These are phyloP conservation scores for Papilio demoleus DNA, from an alignment of 2,888 invertebrate species.

Conservation along the genomic window DNA sequence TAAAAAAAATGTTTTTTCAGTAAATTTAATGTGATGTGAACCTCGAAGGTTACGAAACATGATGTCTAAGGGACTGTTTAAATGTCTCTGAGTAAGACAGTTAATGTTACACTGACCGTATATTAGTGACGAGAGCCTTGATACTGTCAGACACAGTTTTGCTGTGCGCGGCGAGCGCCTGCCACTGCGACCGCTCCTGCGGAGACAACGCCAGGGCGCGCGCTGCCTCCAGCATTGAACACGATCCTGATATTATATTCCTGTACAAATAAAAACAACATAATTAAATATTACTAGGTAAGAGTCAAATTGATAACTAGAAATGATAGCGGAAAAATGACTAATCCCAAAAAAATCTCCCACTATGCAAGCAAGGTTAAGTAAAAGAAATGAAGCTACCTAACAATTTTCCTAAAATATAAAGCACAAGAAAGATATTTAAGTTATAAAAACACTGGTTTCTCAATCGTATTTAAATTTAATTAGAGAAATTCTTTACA, in stretches of 20 bases:
- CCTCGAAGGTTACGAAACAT: no score
- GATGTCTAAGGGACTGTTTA: no score
- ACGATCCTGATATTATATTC: conserved; percentile 74
- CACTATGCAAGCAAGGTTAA: neutral
- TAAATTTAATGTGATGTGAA: no score
- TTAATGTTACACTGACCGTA: conserved; percentile 83
- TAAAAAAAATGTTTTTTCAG: no score
- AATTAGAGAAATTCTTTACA: no score
- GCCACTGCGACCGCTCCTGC: conserved; percentile 97
- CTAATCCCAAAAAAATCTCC: neutral
- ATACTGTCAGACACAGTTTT: conserved; percentile 98
- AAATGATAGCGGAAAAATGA: neutral
- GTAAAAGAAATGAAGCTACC: neutral
- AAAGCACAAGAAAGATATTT: neutral
- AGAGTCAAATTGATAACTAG: neutral
- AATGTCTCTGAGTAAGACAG: no score
- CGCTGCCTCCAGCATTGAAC: conserved; percentile 93
- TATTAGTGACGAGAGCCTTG: conserved; percentile 95
- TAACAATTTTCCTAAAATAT: neutral
- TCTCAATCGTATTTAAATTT: no score
- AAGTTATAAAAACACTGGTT: neutral
- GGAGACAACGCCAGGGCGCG: conserved; percentile 94
- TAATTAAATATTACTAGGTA: neutral
- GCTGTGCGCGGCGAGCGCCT: conserved; percentile 95
- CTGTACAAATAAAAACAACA: conserved; percentile 50